phyloP scores from a whole-genome alignment of 2,888 invertebrate genomes.

The Lottia scabra region DNA sequence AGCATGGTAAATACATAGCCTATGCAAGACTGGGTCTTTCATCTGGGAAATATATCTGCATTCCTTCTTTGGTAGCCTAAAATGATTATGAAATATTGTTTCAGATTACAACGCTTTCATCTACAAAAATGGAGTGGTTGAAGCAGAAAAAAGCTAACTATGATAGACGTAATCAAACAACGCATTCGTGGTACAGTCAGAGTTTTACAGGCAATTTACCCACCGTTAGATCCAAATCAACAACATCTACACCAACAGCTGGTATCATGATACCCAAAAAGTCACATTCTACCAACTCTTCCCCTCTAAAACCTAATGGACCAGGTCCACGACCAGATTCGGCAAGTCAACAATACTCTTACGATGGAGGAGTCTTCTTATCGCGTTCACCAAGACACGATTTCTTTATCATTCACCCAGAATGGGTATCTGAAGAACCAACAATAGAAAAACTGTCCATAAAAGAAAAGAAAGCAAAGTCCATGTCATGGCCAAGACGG shows the following conservation, averaged over 20 bases:
- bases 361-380: slow-evolving; percentile 59
- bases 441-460: slow-evolving; percentile 54
- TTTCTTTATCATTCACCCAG: slow-evolving; percentile 65
- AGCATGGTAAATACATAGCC: no score
- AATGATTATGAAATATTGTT: no score
- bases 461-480: slow-evolving; percentile 37
- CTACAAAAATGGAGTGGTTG: neutral
- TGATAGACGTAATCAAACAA: slow-evolving; percentile 43
- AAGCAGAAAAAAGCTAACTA: slow-evolving; percentile 36
- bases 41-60: no score
- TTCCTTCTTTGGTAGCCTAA: no score
- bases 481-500: slow-evolving; percentile 48
- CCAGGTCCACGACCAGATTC: slow-evolving; percentile 29
- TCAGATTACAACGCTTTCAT: no score
- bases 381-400: slow-evolving; percentile 47
- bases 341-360: slow-evolving; percentile 36
- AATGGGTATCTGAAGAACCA: slow-evolving; percentile 65
- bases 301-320: slow-evolving; percentile 1
- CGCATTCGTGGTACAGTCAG: slow-evolving; percentile 51
- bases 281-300: neutral
- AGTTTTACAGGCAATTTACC: slow-evolving; percentile 37
- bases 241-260: slow-evolving; percentile 17
- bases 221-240: slow-evolving; percentile 19
- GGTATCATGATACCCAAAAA: neutral
- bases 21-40: no score